Conservation (phyloP, 2,113 vertebrate species). For the Poecile atricapillus region DNA sequence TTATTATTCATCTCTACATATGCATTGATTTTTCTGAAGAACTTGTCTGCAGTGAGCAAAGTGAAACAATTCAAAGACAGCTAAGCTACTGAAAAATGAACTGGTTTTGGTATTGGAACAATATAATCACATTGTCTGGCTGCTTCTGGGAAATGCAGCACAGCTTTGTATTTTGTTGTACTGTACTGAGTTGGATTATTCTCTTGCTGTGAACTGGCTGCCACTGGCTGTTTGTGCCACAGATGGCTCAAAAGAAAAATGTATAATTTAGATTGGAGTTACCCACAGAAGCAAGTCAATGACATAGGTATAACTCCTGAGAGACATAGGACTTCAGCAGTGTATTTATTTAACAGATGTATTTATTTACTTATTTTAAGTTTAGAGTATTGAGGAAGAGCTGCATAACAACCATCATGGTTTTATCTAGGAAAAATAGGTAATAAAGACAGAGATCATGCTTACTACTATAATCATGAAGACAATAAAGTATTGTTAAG, state of each 20-base stretch:
- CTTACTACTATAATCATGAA: background rate
- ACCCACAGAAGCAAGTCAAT: background rate
- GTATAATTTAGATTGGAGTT: background rate
- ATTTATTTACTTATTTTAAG: background rate
- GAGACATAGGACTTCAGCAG: background rate
- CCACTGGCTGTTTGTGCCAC: background rate
- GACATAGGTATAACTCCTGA: background rate
- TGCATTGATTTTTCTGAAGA: background rate
- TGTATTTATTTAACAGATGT: background rate
- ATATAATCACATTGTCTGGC: background rate
- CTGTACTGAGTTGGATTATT: background rate
- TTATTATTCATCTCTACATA: background rate
- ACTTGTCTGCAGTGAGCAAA: background rate
- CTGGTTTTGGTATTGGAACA: background rate
- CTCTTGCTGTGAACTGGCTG: background rate
- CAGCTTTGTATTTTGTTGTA: background rate
- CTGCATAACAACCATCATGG: background rate
- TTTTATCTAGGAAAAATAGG: background rate
- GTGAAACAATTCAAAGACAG: background rate
- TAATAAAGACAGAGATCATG: background rate
- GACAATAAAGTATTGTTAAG: background rate
- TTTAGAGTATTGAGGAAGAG: background rate
- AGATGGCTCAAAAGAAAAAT: background rate
- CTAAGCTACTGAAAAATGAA: background rate
- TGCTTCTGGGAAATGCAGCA: background rate